phyloP scores from a whole-genome alignment of 2,113 vertebrate genomes.

The Hystrix brachyura region DNA sequence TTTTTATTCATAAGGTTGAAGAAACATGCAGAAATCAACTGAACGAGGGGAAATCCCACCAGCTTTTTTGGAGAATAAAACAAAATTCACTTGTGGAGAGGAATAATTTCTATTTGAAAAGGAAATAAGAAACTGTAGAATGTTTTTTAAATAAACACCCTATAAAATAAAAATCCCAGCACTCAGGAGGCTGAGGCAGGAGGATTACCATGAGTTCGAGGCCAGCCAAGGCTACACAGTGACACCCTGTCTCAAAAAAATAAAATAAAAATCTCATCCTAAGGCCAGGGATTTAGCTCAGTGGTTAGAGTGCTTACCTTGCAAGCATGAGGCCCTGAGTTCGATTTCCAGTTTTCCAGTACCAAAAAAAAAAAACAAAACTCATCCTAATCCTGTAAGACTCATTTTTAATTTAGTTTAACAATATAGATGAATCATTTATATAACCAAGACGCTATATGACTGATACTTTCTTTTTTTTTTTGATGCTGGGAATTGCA shows the following conservation, averaged over 20 bases:
- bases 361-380: no score
- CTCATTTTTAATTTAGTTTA: constrained; percentile 49
- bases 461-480: background rate
- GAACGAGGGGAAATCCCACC: constrained; percentile 15
- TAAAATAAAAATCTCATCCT: no score
- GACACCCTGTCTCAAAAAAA: no score
- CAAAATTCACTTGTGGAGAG: constrained; percentile 16
- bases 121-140: background rate
- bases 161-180: constrained; percentile 7
- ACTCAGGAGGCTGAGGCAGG: no score
- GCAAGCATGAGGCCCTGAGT: no score
- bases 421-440: constrained; percentile 23
- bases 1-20: background rate
- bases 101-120: background rate
- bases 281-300: no score
- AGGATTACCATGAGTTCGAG: no score
- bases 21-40: constrained; percentile 32
- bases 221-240: no score
- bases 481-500: no score
- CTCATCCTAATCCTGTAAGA: constrained; percentile 7
- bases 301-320: no score
- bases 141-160: constrained; percentile 44
- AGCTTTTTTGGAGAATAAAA: constrained; percentile 8
- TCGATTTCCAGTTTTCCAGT: no score
- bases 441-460: background rate